These are phyloP conservation scores for Scaptomyza pallida DNA, from an alignment of 1,140 invertebrate species.

Conservation along the genomic window DNA sequence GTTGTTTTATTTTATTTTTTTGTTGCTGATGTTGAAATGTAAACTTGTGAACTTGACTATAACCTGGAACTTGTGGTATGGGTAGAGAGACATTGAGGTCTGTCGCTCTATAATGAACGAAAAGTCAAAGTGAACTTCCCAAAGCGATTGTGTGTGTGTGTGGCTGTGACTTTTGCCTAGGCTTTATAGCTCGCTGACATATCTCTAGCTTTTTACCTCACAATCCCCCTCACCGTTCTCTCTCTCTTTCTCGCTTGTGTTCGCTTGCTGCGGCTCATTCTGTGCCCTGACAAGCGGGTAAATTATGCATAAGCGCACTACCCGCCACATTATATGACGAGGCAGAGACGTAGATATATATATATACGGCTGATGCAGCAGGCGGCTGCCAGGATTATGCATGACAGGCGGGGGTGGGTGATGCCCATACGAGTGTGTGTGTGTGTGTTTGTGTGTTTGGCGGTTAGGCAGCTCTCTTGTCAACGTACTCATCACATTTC, in stretches of 20 bases:
- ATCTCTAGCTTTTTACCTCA: constrained; percentile 17
- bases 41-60: constrained; percentile 18
- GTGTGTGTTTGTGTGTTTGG: not conserved
- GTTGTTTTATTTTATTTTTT: too few relatives aligned
- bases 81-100: constrained; percentile 17
- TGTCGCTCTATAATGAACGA: constrained; percentile 3
- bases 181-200: constrained; percentile 17
- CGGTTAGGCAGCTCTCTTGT: constrained; percentile 63
- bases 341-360: constrained; percentile 38
- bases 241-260: too few relatives aligned
- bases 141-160: not conserved
- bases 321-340: constrained; percentile 77
- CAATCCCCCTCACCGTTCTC: not conserved
- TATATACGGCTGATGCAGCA: constrained; percentile 67
- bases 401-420: constrained; percentile 39
- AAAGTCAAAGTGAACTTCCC: constrained; percentile 53
- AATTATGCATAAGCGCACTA: constrained; percentile 82
- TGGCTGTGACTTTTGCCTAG: constrained; percentile 25
- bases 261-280: constrained; percentile 39
- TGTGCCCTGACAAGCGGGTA: constrained; percentile 69
- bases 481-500: constrained; percentile 77
- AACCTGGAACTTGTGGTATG: not conserved
- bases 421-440: not conserved
- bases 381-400: constrained; percentile 69
- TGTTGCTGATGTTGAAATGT: constrained; percentile 9